These are phyloP conservation scores for Peromyscus attwateri DNA, from an alignment of 2,797 vertebrate species.

Conservation along the genomic window DNA sequence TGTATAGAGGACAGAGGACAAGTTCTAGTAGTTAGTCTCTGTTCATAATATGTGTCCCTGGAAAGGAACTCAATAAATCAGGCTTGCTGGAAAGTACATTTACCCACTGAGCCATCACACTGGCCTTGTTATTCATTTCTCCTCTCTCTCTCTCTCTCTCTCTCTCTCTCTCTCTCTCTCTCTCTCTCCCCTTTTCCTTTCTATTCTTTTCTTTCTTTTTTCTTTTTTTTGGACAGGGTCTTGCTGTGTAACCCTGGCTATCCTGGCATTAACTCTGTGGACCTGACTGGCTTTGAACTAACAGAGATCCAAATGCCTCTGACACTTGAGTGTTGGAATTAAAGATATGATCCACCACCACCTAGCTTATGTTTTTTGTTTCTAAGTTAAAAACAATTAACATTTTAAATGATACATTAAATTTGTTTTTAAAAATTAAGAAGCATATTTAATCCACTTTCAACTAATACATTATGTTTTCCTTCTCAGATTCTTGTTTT, in stretches of 20 bases:
- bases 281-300: too few relatives aligned
- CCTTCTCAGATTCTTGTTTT: background rate
- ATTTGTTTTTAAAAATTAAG: background rate
- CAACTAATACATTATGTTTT: background rate
- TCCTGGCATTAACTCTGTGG: too few relatives aligned
- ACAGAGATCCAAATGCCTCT: too few relatives aligned
- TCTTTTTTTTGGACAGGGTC: too few relatives aligned
- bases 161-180: too few relatives aligned
- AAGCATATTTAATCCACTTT: conserved; percentile 4
- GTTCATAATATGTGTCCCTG: background rate
- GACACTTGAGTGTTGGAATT: too few relatives aligned
- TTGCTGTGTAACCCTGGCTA: too few relatives aligned
- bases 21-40: background rate
- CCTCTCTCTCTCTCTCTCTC: too few relatives aligned
- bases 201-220: too few relatives aligned
- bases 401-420: background rate
- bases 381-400: conserved; percentile 50
- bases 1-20: background rate
- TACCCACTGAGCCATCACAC: background rate
- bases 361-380: too few relatives aligned
- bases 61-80: background rate
- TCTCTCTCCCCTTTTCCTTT: too few relatives aligned
- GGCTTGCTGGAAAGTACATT: background rate
- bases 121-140: background rate
- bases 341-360: too few relatives aligned